phyloP scores from a whole-genome alignment of 2,888 invertebrate genomes.

The Dryobotodes eremita region DNA sequence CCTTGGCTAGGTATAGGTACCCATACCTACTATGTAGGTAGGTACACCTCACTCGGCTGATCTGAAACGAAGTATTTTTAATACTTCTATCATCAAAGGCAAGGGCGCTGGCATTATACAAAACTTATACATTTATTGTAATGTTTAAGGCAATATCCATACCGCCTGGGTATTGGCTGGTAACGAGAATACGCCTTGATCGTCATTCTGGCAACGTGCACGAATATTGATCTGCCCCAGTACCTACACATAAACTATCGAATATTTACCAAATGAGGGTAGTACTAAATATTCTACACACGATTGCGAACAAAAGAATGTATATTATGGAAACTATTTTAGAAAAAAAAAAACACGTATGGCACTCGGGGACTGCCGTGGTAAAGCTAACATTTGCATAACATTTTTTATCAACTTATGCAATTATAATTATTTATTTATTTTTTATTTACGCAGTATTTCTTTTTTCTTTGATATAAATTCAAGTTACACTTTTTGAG shows the following conservation, averaged over 20 bases:
- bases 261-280: slow-evolving; percentile 65
- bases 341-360: too few species aligned
- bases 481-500: too few species aligned
- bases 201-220: slow-evolving; percentile 57
- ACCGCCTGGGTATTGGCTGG: slow-evolving; percentile 41
- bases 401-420: too few species aligned
- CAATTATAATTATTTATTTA: too few species aligned
- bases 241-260: slow-evolving; percentile 63
- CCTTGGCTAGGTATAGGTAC: neutral
- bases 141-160: slow-evolving; percentile 15
- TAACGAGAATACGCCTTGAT: slow-evolving; percentile 58
- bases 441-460: too few species aligned
- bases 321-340: slow-evolving; percentile 21
- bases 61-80: slow-evolving; percentile 27
- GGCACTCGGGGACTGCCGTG: too few species aligned
- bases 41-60: neutral
- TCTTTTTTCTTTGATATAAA: too few species aligned
- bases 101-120: slow-evolving; percentile 5
- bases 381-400: too few species aligned
- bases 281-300: slow-evolving; percentile 65
- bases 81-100: slow-evolving; percentile 17
- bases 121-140: slow-evolving; percentile 28
- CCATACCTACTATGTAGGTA: neutral
- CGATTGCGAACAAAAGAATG: slow-evolving; percentile 58
- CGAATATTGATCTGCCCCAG: slow-evolving; percentile 67